These are phyloP conservation scores for Carassius auratus DNA, from an alignment of 2,113 vertebrate genomes.

Conservation along the genomic window DNA sequence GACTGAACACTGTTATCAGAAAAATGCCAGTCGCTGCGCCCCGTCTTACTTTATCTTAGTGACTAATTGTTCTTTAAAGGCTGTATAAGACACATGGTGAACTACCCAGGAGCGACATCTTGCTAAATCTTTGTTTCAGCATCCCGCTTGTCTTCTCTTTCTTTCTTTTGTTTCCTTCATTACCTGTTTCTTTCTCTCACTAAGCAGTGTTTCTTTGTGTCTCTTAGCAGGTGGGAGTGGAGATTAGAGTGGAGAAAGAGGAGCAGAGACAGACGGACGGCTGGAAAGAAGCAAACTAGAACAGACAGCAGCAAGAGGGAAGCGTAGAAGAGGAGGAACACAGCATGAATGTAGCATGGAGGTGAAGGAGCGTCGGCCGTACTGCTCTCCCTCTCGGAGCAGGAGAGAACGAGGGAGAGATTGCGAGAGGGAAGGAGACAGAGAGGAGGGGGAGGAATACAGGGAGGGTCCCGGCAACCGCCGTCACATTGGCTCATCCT, in stretches of 20 bases:
- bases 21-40: constrained; percentile 18
- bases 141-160: neutral
- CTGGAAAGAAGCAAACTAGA: too few relatives aligned
- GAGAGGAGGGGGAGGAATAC: too few relatives aligned
- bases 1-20: constrained; percentile 73
- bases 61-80: constrained; percentile 10
- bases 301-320: too few relatives aligned
- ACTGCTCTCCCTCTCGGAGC: too few relatives aligned
- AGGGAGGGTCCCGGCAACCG: too few relatives aligned
- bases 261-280: neutral
- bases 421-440: too few relatives aligned
- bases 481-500: too few relatives aligned
- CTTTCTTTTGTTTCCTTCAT: neutral
- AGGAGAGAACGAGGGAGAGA: too few relatives aligned
- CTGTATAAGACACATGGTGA: neutral
- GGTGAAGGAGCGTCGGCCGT: too few relatives aligned
- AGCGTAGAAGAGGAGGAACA: too few relatives aligned
- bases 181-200: neutral
- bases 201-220: constrained; percentile 23
- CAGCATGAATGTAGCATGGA: too few relatives aligned
- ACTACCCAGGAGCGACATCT: neutral
- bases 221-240: constrained; percentile 72
- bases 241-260: constrained; percentile 66
- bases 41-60: neutral
- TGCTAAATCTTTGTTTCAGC: neutral